Evolutionary conservation across 2,888 invertebrate genomes (phyloP), one percentile per base, ranked within the genome.

Genomic region (Auanema sp.): DNA sequence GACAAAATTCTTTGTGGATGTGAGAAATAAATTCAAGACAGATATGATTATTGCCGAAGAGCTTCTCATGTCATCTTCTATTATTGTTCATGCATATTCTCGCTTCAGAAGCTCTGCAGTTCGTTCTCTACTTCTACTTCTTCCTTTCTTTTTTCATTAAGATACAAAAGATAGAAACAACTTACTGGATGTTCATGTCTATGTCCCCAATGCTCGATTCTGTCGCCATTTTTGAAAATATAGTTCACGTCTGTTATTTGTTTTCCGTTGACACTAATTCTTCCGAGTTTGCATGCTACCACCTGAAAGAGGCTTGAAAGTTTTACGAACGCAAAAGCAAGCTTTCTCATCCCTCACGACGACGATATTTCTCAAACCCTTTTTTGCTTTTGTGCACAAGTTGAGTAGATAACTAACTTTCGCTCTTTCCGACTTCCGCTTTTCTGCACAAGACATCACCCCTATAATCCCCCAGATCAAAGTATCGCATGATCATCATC

Each of bases 191-290:
- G 80, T 58, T 81, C 81, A 55, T 81, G 81, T 25, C 78, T 66
- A 65, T 79, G 78, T 25, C 70, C 73, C 68, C 68, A 73, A 64
- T 82, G 82, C 14, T 77, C 70, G 25, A 83, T 71, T n/a, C 50
- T 56, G 55, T 82, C 82, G 25, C 64, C 70, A 62, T 93, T 92
- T 84, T 92, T 91, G 69, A 97, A 88, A 84, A 90, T 89, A 86
- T 95, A 94, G 86, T 95, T 92, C 21, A 69, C 60, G 60, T 80
- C 71, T 16, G 56, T 91, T 90, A 94, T 93, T 85, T 90, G 89
- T 84, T 93, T 91, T 84, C 93, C 93, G 88, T 94, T 94, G 83
- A 94, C 93, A 14, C 92, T 93, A 79, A 94, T 88, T 18, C 93
- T 92, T 51, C 94, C 94, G 42, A 91, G 91, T 79, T 91, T 89